Conservation (phyloP, 37 sponge, comb jelly and placozoan species). For the Dysidea cf. avara region DNA sequence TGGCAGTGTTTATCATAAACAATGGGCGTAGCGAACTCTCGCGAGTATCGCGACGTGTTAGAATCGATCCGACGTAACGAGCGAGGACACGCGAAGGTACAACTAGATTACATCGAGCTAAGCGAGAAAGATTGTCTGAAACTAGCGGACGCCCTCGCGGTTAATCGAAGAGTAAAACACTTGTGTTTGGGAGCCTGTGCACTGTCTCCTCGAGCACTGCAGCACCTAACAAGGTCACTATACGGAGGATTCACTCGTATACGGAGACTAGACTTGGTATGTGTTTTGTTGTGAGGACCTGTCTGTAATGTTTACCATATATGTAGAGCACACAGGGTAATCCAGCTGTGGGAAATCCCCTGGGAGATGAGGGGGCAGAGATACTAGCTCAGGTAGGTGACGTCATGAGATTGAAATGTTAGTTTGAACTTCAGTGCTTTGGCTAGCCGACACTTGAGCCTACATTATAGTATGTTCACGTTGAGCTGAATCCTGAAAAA, state of each 20-base stretch:
- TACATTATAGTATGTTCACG: no score
- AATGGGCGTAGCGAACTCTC: no score
- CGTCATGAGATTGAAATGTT: not conserved
- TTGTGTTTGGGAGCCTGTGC: slow-evolving; percentile 56
- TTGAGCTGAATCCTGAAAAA: no score
- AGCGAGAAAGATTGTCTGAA: slow-evolving; percentile 31
- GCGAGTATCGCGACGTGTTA: no score
- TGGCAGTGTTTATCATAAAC: no score
- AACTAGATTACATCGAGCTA: slow-evolving; percentile 16
- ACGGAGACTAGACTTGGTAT: slow-evolving; percentile 47
- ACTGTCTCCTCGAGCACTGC: slow-evolving; percentile 23
- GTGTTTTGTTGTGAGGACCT: not conserved
- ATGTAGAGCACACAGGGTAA: slow-evolving; percentile 31
- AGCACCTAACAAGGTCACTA: slow-evolving; percentile 13
- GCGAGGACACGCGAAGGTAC: no score
- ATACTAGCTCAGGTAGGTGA: slow-evolving; percentile 49
- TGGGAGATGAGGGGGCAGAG: slow-evolving; percentile 63
- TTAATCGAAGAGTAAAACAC: slow-evolving; percentile 17
- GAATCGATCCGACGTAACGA: no score
- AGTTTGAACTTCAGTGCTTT: not conserved
- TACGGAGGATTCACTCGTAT: slow-evolving; percentile 24
- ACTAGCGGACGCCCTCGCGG: slow-evolving; percentile 31
- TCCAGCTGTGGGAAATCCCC: slow-evolving; percentile 47
- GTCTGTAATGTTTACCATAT: not conserved
- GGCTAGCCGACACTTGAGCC: not conserved